phyloP scores from a whole-genome alignment of 2,797 vertebrate genomes.

The Melanotaenia parkinsoni region DNA sequence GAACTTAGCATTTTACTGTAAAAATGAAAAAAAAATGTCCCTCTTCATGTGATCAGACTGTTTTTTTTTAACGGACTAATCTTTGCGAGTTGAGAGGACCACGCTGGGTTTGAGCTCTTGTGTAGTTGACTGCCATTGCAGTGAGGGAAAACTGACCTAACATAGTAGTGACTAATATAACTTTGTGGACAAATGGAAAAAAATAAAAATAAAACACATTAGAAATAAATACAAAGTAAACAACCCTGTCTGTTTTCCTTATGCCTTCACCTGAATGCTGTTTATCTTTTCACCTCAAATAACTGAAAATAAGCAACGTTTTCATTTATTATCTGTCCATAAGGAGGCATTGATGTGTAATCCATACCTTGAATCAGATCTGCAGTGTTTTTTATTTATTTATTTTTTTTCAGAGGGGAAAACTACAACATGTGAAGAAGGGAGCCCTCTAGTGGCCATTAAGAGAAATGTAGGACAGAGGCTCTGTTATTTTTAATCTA shows the following conservation, averaged over 20 bases:
- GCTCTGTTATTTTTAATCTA: not conserved
- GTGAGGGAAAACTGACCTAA: constrained; percentile 87
- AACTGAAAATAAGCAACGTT: not conserved
- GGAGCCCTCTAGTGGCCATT: constrained; percentile 37
- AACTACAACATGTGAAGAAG: not conserved
- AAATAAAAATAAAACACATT: constrained; percentile 77
- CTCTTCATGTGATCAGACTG: not conserved
- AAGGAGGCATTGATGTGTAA: not conserved
- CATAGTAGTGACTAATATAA: constrained; percentile 90
- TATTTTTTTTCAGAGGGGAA: not conserved
- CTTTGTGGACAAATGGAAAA: constrained; percentile 84
- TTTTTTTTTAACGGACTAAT: constrained; percentile 34
- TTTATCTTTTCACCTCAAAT: not conserved
- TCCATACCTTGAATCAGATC: not conserved
- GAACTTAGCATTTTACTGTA: no score
- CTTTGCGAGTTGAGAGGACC: constrained; percentile 64
- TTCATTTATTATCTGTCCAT: not conserved
- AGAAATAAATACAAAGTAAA: constrained; percentile 84
- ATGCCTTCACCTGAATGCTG: not conserved
- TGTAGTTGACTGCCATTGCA: constrained; percentile 88
- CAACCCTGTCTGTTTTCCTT: constrained; percentile 34
- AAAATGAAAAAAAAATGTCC: no score
- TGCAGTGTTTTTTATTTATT: not conserved
- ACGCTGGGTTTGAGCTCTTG: constrained; percentile 81
- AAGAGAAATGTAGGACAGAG: not conserved